phyloP scores from a whole-genome alignment of 2,113 vertebrate species.

The Corythoichthys haematopterus region DNA sequence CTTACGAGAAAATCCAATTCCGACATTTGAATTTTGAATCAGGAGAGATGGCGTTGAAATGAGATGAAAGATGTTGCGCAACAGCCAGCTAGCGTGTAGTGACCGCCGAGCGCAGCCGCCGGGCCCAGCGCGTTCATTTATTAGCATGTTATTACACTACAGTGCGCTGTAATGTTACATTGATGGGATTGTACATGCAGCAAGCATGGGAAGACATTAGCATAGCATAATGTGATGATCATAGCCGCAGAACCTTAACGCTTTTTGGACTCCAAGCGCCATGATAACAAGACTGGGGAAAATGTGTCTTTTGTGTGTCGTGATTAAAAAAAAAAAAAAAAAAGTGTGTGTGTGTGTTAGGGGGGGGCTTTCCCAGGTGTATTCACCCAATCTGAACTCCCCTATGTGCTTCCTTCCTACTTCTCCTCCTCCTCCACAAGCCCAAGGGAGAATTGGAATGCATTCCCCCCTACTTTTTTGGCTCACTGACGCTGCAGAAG shows the following conservation, averaged over 20 bases:
- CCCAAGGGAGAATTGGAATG: slow-evolving; percentile 51
- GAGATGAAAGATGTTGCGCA: neutral
- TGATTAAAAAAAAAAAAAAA: slow-evolving; percentile 37
- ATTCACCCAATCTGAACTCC: slow-evolving; percentile 5
- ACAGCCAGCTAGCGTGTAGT: neutral
- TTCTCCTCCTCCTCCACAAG: slow-evolving; percentile 2
- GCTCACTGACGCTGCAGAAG: slow-evolving; percentile 67
- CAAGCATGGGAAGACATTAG: slow-evolving; percentile 42
- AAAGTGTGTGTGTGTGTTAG: slow-evolving; percentile 11
- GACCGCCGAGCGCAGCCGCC: neutral
- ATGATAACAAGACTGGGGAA: slow-evolving; percentile 54
- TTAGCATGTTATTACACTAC: neutral
- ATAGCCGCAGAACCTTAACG: slow-evolving; percentile 47
- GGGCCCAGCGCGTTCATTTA: neutral
- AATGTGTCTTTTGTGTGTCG: slow-evolving; percentile 53
- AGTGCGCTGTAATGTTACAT: neutral
- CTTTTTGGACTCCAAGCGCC: slow-evolving; percentile 20
- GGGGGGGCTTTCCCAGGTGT: slow-evolving; percentile 7
- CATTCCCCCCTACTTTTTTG: slow-evolving; percentile 38
- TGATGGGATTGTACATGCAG: slow-evolving; percentile 5
- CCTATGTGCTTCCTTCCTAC: neutral
- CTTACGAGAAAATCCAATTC: neutral
- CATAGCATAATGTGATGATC: slow-evolving; percentile 46
- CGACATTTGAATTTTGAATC: neutral
- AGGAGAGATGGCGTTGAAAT: neutral